Percentiles rank a stretch among this genome's conserved stretches.
Conservation (phyloP, 2,113 vertebrate genomes). For the Ceyx melanurus region DNA sequence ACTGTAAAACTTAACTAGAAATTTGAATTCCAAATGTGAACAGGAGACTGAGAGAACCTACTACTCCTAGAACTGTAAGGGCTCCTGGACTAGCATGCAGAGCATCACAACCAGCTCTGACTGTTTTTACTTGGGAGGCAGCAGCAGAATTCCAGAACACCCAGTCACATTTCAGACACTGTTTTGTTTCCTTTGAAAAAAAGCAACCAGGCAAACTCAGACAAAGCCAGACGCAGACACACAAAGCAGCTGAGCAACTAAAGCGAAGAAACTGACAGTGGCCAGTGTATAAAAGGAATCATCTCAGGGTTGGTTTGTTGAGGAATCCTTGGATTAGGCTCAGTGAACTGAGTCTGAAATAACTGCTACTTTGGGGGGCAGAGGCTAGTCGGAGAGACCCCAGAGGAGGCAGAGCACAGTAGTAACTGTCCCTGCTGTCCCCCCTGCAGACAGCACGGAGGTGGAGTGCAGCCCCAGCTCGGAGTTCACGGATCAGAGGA, state of each 20-base stretch:
- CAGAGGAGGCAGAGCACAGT: not conserved
- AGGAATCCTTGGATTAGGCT: not conserved
- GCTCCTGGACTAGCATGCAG: not conserved
- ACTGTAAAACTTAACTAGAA: not conserved
- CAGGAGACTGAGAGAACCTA: not conserved
- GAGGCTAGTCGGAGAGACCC: not conserved
- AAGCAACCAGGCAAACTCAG: not conserved
- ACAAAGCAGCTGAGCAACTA: not conserved
- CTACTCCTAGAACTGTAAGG: not conserved
- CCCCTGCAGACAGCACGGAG: constrained; percentile 88
- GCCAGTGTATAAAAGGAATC: not conserved
- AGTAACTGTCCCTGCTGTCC: not conserved
- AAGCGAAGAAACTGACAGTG: not conserved
- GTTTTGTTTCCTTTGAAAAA: not conserved
- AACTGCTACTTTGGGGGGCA: not conserved
- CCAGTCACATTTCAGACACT: not conserved
- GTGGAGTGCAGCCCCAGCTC: constrained; percentile 83
- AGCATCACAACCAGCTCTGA: not conserved
- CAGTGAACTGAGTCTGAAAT: not conserved
- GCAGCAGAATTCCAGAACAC: not conserved
- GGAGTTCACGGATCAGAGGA: constrained; percentile 85
- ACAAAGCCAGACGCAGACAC: not conserved
- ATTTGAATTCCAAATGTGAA: not conserved
- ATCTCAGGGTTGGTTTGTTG: not conserved
- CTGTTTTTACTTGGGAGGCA: not conserved